Evolutionary conservation across 2,113 vertebrate genomes (phyloP), one percentile per base, ranked within the genome.

Genomic region (Pelvicachromis taeniatus): DNA sequence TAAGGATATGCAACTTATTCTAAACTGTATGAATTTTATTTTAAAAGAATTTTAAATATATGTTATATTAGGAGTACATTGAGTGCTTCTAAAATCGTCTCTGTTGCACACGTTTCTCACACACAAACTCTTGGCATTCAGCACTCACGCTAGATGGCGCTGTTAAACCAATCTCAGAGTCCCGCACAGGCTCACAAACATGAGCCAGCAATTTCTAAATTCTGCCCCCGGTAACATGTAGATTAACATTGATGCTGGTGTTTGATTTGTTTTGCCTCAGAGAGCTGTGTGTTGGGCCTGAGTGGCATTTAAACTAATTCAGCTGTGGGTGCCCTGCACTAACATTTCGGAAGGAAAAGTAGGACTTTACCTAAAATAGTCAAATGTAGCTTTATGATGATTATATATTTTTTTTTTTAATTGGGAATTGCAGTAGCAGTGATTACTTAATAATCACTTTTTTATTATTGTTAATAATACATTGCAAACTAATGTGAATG

Each of bases 81-180:
- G 26, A 75, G 38, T 50, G n/a, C 4, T 33, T 80, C 8, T 59
- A 17, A 29, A 14, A 31, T 56, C 13, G 3, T 29, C 54, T n/a
- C 6, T 5, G 4, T 73, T 48, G 65, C 63, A 7, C n/a, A 6
- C 21, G 9, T 48, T 31, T 50, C 52, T 29, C n/a, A 16, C 19
- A 54, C 33, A 6, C 19, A 40, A 10, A 54, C n/a, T 16, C 29
- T 50, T 23, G 29, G 50, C 53, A n/a, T 50, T 8, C n/a, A 65
- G 31, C 5, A 38, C 8, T 45, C 26, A 80, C 93, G 89, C 92
- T 90, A 92, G 92, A 87, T 94, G 93, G 92, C 9, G 89, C 88
- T 90, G 14, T 91, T 88, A 42, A 75, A 65, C 45, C 31, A 87
- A 31, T 80, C 10, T 21, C 35, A 29, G 21, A 4, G 52, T 35